A percentile compares a stretch with the other conserved stretches of the same genome.
These are phyloP conservation scores for Oenanthe oenanthe DNA, from an alignment of 2,113 vertebrate genomes.

Conservation along the genomic window DNA sequence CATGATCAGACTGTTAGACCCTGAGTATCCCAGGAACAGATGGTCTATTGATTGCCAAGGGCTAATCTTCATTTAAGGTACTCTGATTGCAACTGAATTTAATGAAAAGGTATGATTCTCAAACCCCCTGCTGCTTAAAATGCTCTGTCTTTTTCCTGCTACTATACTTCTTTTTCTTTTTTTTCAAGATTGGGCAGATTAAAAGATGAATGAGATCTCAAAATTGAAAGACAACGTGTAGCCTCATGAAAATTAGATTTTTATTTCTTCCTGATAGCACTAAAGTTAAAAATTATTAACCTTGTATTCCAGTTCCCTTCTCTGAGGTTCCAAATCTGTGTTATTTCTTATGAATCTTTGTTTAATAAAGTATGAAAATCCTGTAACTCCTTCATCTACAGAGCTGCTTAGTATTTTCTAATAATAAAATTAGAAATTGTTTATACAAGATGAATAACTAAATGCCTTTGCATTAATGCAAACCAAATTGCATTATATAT, in stretches of 20 bases:
- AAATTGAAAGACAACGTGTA: background rate
- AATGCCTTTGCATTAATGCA: background rate
- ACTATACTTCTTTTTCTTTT: background rate
- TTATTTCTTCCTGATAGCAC: background rate
- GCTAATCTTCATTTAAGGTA: background rate
- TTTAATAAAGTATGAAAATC: slow-evolving; percentile 2
- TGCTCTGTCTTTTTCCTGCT: background rate
- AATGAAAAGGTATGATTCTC: background rate
- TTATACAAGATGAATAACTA: background rate
- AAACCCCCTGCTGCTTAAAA: background rate
- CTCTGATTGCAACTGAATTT: background rate
- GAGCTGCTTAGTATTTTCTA: background rate
- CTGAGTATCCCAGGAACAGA: background rate
- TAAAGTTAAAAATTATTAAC: slow-evolving; percentile 18
- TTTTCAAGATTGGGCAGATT: background rate
- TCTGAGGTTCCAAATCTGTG: background rate
- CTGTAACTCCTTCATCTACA: background rate
- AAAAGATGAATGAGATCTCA: background rate
- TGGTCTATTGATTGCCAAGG: background rate
- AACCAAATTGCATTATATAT: background rate
- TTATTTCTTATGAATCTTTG: background rate
- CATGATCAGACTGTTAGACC: background rate
- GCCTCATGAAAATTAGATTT: slow-evolving; percentile 12
- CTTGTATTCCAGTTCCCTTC: background rate
- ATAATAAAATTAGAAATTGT: background rate